Evolutionary conservation across 2,797 vertebrate genomes (phyloP), one percentile per base, ranked within the genome.

Genomic region (Rhadinocentrus ornatus): DNA sequence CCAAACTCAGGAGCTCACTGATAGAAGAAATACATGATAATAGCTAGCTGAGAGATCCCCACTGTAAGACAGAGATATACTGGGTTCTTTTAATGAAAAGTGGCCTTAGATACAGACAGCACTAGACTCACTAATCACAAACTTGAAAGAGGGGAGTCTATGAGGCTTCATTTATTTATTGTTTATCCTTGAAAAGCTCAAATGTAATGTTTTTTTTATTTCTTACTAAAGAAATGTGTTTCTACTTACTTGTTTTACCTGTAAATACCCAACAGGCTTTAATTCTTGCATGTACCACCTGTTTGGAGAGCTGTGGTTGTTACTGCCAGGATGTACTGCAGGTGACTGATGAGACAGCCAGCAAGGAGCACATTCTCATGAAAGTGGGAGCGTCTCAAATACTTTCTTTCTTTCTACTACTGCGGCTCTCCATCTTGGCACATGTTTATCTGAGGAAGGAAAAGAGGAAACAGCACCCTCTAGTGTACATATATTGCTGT

Each of bases 381-480:
- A 68, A 77, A 75, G 70, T 57, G 9, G 22, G 10, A 52, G 22
- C 50, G 13, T 52, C 3, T 26, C 50, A 24, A 18, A 52, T 52
- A 4, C 50, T 22, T n/a, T 35, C 10, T 54, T 41, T 53, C n/a
- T 41, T 41, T 41, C 39, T 18, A 35, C 6, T 54, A 22, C 15
- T 62, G 58, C 58, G 41, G 15, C 62, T 39, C 3, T 10, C 29
- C 0, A 12, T n/a, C 9, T 24, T 24, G 12, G 16, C 16, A 16
- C 5, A 39, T 39, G 37, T 39, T 39, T 13, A 39, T 39, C 15
- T 41, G 15, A 41, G 15, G 48, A 41, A 31, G 20, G 56, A 13
- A 44, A 50, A 44, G 7, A 3, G 69, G 52, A 35, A 71, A 81
- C 66, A 77, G 64, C 66, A 13, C 81, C 82, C 83, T 86, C 90